Percentiles rank a stretch among this genome's conserved stretches.
These are phyloP conservation scores for Julus scandinavius DNA, from an alignment of 2,888 invertebrate genomes.

Conservation along the genomic window DNA sequence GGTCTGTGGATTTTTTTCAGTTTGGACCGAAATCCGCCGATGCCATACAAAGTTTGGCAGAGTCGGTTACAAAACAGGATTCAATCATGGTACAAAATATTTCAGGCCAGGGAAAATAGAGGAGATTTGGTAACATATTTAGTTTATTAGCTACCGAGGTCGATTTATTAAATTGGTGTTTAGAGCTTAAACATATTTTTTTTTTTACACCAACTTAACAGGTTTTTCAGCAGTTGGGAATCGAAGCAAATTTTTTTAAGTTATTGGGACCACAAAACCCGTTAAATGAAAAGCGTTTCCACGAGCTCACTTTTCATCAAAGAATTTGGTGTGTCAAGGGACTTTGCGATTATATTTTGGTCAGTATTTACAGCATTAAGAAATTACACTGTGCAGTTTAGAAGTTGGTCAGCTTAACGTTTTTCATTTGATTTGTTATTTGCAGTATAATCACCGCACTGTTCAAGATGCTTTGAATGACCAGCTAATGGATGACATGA, in stretches of 20 bases:
- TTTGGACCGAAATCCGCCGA: conserved; percentile 68
- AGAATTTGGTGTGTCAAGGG: conserved; percentile 72
- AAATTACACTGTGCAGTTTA: not conserved
- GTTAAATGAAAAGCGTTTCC: conserved; percentile 68
- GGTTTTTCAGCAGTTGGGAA: conserved; percentile 65
- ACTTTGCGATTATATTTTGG: conserved; percentile 69
- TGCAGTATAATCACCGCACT: conserved; percentile 69
- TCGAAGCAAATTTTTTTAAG: conserved; percentile 71
- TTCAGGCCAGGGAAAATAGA: conserved; percentile 66
- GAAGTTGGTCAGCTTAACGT: not conserved
- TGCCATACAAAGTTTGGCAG: conserved; percentile 73
- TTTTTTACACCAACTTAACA: conserved; percentile 16
- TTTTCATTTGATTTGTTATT: conserved; percentile 55
- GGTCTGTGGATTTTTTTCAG: conserved; percentile 59
- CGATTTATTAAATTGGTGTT: not conserved
- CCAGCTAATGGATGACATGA: conserved; percentile 67
- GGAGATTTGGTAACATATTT: conserved; percentile 62
- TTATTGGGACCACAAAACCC: conserved; percentile 68
- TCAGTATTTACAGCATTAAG: conserved; percentile 60
- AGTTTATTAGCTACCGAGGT: conserved; percentile 60
- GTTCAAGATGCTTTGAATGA: conserved; percentile 69
- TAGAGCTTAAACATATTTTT: not conserved
- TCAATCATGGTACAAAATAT: conserved; percentile 70
- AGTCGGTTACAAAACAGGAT: conserved; percentile 68
- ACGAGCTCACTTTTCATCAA: conserved; percentile 69